Percentiles rank a stretch among this genome's conserved stretches.
These are phyloP conservation scores for Thymelicus acteon DNA, from an alignment of 2,888 invertebrate genomes.

Conservation along the genomic window DNA sequence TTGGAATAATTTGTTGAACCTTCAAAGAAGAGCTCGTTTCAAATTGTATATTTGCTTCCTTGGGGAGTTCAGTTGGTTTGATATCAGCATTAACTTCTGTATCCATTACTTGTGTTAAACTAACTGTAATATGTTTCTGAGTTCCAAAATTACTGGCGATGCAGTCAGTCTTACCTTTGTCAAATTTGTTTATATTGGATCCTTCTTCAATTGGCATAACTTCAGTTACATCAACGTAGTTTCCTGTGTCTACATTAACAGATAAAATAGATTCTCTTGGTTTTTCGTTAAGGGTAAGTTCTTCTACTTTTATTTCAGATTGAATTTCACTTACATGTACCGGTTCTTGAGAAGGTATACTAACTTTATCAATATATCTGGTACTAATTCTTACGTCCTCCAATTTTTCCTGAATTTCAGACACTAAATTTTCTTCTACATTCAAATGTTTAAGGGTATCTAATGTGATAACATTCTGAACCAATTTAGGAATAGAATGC, in stretches of 20 bases:
- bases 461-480: conserved; percentile 52
- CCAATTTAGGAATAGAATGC: conserved; percentile 46
- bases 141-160: conserved; percentile 51
- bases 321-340: conserved; percentile 75
- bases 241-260: conserved; percentile 57
- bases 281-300: conserved; percentile 47
- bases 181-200: conserved; percentile 49
- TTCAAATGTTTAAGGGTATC: conserved; percentile 58
- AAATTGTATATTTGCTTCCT: conserved; percentile 49
- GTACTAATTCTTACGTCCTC: conserved; percentile 42
- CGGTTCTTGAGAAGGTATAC: conserved; percentile 55
- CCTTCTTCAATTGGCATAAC: conserved; percentile 58
- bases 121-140: conserved; percentile 82
- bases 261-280: conserved; percentile 45
- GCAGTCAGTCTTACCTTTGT: conserved; percentile 43
- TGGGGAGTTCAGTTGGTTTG: conserved; percentile 42
- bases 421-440: conserved; percentile 53
- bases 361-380: conserved; percentile 50
- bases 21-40: conserved; percentile 59
- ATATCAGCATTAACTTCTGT: conserved; percentile 62
- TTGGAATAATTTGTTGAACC: conserved; percentile 58
- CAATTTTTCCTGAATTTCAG: conserved; percentile 57
- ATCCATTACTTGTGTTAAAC: conserved; percentile 77
- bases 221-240: conserved; percentile 51
- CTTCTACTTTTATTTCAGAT: conserved; percentile 67